Conservation (phyloP, 2,113 vertebrate genomes). For the Cyanistes caeruleus region DNA sequence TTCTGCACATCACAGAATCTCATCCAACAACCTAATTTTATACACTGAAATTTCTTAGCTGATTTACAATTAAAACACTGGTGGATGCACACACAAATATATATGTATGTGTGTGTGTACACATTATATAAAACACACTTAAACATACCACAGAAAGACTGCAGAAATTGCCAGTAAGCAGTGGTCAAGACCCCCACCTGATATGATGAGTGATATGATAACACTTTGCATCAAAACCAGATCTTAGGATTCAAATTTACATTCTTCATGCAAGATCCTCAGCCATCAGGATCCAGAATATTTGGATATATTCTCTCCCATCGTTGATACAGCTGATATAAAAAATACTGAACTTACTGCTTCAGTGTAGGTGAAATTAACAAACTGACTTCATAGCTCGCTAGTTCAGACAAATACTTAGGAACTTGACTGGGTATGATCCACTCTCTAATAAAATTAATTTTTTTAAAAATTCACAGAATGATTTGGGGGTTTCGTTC, state of each 20-base stretch:
- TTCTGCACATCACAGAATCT: background rate
- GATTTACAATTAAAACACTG: background rate
- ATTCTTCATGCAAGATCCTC: background rate
- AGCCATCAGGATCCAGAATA: background rate
- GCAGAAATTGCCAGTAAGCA: background rate
- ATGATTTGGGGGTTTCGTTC: background rate
- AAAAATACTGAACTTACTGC: background rate
- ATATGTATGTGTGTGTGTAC: background rate
- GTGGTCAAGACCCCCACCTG: background rate
- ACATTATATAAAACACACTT: background rate
- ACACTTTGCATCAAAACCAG: background rate
- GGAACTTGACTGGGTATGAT: background rate
- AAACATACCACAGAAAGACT: background rate
- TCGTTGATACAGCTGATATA: background rate
- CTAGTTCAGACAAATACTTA: background rate
- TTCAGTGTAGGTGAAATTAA: background rate
- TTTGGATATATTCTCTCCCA: background rate
- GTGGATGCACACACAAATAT: background rate
- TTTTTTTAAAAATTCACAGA: background rate
- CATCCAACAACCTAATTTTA: background rate
- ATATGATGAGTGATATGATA: background rate
- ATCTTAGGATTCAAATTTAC: background rate
- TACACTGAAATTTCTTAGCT: background rate
- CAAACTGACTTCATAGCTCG: background rate
- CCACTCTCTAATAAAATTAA: background rate